Percentiles rank a stretch among this genome's conserved stretches.
Evolutionary conservation across 2,888 invertebrate genomes (phyloP).

Genomic region (Sepiola atlantica): DNA sequence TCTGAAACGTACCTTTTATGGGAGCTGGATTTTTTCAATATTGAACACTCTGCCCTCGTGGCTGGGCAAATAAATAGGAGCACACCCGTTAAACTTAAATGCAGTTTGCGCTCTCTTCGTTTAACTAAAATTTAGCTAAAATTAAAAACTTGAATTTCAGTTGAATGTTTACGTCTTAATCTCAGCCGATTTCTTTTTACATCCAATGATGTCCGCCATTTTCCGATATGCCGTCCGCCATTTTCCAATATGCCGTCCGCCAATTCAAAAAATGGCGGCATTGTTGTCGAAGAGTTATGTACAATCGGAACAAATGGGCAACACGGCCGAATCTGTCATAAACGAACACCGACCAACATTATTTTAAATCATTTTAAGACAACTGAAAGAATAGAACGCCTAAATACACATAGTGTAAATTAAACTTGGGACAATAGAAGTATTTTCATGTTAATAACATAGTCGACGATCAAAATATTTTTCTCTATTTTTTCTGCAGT

Average conservation of each 20-base stretch:
- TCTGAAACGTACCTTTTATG: too few relatives aligned
- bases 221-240: too few relatives aligned
- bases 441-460: not conserved
- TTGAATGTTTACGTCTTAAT: not conserved
- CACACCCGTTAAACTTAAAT: too few relatives aligned
- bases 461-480: not conserved
- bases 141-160: not conserved
- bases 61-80: too few relatives aligned
- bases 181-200: not conserved
- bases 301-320: not conserved
- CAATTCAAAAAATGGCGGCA: not conserved
- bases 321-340: not conserved
- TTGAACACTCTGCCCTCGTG: too few relatives aligned
- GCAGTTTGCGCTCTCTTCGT: not conserved
- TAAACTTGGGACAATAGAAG: not conserved
- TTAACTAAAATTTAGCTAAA: not conserved
- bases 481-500: too few relatives aligned
- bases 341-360: not conserved
- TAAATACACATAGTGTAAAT: not conserved
- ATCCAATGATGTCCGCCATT: too few relatives aligned
- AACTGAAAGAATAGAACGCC: not conserved
- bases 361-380: constrained; percentile 15
- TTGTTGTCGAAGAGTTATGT: constrained; percentile 8
- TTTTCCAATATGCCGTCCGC: not conserved
- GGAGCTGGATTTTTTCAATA: too few relatives aligned